phyloP scores from a whole-genome alignment of 2,888 invertebrate species.

The Ichneumoninae sp. region DNA sequence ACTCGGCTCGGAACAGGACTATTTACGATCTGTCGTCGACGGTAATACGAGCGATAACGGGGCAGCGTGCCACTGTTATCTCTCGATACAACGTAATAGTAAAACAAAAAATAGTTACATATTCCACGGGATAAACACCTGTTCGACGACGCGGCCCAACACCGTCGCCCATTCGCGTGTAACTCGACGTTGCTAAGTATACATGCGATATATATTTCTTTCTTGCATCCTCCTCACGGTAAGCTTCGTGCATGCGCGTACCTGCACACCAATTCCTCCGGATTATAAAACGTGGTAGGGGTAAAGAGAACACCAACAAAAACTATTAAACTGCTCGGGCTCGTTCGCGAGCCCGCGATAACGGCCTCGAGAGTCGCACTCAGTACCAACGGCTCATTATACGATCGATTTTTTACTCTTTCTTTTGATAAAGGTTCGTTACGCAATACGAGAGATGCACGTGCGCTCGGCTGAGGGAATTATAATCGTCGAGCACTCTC shows the following conservation, averaged over 20 bases:
- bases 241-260: background rate
- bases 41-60: constrained; percentile 46
- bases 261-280: constrained; percentile 36
- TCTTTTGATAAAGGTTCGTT: constrained; percentile 56
- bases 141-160: background rate
- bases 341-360: constrained; percentile 42
- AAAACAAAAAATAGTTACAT: constrained; percentile 20
- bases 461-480: constrained; percentile 28
- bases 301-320: background rate
- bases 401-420: constrained; percentile 30
- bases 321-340: background rate
- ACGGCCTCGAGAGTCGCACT: constrained; percentile 26
- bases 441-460: constrained; percentile 24
- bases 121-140: constrained; percentile 41
- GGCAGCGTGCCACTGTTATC: constrained; percentile 27
- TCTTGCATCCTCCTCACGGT: constrained; percentile 3
- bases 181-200: background rate
- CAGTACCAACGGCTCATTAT: constrained; percentile 48
- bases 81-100: constrained; percentile 18
- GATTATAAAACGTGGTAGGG: constrained; percentile 53
- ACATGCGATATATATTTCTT: background rate
- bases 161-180: constrained; percentile 19
- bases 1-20: constrained; percentile 12
- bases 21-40: constrained; percentile 41
- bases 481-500: constrained; percentile 59